Percentiles rank a stretch among this genome's conserved stretches.
Evolutionary conservation across 2,888 invertebrate genomes (phyloP).

Genomic region (Bellardia bayeri): DNA sequence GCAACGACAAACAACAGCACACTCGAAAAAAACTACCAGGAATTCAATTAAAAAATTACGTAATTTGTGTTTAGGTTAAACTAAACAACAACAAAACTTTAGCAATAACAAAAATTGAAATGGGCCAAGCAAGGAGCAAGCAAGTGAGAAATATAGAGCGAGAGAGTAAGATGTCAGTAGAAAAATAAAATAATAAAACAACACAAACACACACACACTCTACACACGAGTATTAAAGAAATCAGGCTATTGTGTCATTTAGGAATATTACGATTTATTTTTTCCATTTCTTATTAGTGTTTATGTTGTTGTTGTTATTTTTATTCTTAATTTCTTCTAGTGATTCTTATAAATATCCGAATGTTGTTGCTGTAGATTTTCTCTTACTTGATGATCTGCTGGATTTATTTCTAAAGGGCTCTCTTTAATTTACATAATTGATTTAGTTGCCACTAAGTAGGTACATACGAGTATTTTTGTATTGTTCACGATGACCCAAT

Average conservation of each 20-base stretch:
- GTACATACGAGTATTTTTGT: not conserved
- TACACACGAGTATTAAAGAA: constrained; percentile 35
- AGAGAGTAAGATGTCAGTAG: constrained; percentile 24
- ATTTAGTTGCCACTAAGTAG: not conserved
- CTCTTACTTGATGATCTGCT: not conserved
- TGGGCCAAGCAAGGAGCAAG: constrained; percentile 18
- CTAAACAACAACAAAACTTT: not conserved
- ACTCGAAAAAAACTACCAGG: constrained; percentile 46
- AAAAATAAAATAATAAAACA: constrained; percentile 16
- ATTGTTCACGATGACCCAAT: not conserved
- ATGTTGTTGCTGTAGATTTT: not conserved
- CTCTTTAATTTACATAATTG: not conserved
- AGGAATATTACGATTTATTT: constrained; percentile 54
- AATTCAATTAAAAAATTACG: constrained; percentile 68
- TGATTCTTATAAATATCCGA: constrained; percentile 14
- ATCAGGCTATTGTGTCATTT: constrained; percentile 70
- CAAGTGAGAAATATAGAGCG: not conserved
- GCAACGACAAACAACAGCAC: not conserved
- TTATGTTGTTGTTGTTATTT: not conserved
- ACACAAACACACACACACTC: not conserved
- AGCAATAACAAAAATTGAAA: constrained; percentile 26
- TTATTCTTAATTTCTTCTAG: constrained; percentile 26
- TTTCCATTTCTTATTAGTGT: not conserved
- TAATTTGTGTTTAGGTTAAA: constrained; percentile 68
- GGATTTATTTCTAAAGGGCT: not conserved